Evolutionary conservation across 2,888 invertebrate genomes (phyloP), one percentile per base, ranked within the genome.

Genomic region (Sturmia bella): DNA sequence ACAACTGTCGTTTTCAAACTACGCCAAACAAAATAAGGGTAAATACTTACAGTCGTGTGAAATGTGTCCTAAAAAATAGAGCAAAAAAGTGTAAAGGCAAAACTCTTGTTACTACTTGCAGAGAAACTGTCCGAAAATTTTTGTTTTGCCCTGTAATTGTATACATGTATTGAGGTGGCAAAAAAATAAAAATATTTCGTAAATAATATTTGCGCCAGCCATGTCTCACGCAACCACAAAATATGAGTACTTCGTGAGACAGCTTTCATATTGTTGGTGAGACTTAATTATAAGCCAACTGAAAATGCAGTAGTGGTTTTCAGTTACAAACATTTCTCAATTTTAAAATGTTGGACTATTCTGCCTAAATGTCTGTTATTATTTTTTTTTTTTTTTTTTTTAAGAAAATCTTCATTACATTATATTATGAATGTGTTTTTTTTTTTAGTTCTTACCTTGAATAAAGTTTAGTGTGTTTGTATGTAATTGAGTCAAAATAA

Each of bases 381-480:
- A n/a, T n/a, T n/a, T n/a, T n/a, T n/a, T n/a, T n/a, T n/a, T n/a
- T n/a, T n/a, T n/a, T n/a, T n/a, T n/a, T 59, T 72, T 54, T 6
- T n/a, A 0, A 17, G 17, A 32, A 52, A 52, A 32, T 32, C n/a
- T 56, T 54, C 43, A 17, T 24, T 39, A 15, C 39, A 41, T 39
- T 19, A n/a, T n/a, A n/a, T n/a, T n/a, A n/a, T n/a, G n/a, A 39
- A 3, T 11, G 43, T 32, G 24, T 15, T 27, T 17, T 7, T 48
- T 21, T 13, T 41, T 54, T 27, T 41, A 54, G 27, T 61, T 72
- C 74, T 61, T 76, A 76, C 75, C 75, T 76, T 76, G 68, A 61
- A 61, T 43, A 66, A 19, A 24, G 64, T 75, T 50, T 48, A 4
- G 27, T 27, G 6, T 27, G 27, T 27, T 4, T 32, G 32, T 32